These are phyloP conservation scores for Thinocorus orbignyianus DNA, from an alignment of 2,113 vertebrate genomes.

Conservation along the genomic window DNA sequence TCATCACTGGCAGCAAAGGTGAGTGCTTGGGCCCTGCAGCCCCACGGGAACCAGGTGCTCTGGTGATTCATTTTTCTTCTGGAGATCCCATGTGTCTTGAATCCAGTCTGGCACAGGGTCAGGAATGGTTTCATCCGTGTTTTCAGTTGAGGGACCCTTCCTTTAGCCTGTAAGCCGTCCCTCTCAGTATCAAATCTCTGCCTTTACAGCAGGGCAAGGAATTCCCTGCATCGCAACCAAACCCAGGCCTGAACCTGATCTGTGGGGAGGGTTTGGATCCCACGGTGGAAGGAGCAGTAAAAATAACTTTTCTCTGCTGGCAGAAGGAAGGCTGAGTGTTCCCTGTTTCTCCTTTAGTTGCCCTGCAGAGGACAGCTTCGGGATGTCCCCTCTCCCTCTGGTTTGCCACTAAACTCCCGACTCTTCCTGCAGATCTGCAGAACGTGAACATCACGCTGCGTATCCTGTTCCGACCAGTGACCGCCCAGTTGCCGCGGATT, in stretches of 20 bases:
- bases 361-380: neutral
- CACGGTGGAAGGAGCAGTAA: neutral
- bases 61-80: accelerated
- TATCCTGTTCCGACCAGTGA: constrained; percentile 92
- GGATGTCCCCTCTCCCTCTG: neutral
- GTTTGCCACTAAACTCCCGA: accelerated
- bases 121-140: neutral
- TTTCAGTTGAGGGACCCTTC: neutral
- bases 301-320: accelerated
- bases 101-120: too few relatives aligned
- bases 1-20: constrained; percentile 99
- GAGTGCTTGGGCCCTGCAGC: neutral
- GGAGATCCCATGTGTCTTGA: accelerated
- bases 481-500: constrained; percentile 88
- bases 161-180: neutral
- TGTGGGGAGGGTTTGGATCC: neutral
- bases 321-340: neutral
- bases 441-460: constrained; percentile 97
- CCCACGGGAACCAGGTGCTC: accelerated
- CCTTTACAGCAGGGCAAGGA: too few relatives aligned
- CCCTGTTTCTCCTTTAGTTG: too few relatives aligned
- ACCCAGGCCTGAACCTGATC: neutral
- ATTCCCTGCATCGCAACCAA: neutral
- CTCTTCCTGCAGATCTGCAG: constrained; percentile 86
- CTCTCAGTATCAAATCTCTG: too few relatives aligned